Percentiles rank a stretch among this genome's conserved stretches.
Evolutionary conservation across 2,797 vertebrate genomes (phyloP).

Genomic region (Tolypeutes matacus): DNA sequence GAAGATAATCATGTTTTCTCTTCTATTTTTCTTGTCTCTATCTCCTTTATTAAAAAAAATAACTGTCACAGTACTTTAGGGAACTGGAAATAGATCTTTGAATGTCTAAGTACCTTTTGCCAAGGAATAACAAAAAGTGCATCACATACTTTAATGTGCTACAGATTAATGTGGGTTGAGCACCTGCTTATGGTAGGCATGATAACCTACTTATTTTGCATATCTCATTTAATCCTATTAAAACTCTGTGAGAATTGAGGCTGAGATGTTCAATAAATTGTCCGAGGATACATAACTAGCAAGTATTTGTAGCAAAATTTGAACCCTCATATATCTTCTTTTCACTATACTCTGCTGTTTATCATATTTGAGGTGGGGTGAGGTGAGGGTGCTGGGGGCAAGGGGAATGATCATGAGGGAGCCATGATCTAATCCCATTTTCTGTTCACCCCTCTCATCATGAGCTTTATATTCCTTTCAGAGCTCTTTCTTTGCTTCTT

Average conservation of each 20-base stretch:
- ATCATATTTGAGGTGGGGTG: not conserved
- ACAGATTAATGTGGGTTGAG: not conserved
- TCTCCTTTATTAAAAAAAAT: constrained; percentile 81
- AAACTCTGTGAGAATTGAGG: not conserved
- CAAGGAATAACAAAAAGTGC: not conserved
- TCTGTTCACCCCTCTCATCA: not conserved
- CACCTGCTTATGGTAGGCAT: not conserved
- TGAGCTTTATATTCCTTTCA: no score
- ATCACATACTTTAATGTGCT: not conserved
- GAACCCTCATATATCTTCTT: fast-evolving
- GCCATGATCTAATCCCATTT: no score
- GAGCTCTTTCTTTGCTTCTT: not conserved
- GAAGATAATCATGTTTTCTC: constrained; percentile 78
- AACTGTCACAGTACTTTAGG: not conserved
- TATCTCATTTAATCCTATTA: not conserved
- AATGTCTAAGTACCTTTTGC: constrained; percentile 1
- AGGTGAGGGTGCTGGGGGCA: not conserved
- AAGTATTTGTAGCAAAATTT: not conserved
- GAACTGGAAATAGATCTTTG: constrained; percentile 42
- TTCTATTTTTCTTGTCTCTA: constrained; percentile 79
- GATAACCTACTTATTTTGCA: not conserved
- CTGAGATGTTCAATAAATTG: not conserved
- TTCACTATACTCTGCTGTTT: not conserved
- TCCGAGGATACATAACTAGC: not conserved
- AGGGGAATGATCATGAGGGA: fast-evolving